phyloP scores from a whole-genome alignment of 2,113 vertebrate genomes.

The Paralichthys olivaceus region DNA sequence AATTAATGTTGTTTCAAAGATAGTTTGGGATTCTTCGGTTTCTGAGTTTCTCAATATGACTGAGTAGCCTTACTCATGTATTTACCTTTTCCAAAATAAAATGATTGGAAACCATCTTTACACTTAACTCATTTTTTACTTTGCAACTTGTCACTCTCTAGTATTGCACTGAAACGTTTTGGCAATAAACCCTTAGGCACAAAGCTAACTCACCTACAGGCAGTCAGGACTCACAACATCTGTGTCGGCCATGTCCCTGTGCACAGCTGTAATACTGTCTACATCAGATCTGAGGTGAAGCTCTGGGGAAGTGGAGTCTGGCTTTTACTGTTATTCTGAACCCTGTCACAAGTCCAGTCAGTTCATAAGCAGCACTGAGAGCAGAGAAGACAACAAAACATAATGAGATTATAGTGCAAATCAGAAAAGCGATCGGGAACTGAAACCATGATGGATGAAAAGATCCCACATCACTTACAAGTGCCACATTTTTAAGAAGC shows the following conservation, averaged over 20 bases:
- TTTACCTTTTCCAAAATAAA: not conserved
- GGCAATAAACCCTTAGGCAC: constrained; percentile 62
- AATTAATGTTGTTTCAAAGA: not conserved
- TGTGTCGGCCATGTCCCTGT: not conserved
- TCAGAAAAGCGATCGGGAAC: constrained; percentile 18
- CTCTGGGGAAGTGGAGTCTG: too few species aligned
- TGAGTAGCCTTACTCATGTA: constrained; percentile 2
- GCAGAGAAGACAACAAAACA: constrained; percentile 22
- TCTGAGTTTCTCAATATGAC: constrained; percentile 7
- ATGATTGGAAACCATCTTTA: constrained; percentile 2
- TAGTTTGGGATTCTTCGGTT: not conserved
- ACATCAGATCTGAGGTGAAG: constrained; percentile 6
- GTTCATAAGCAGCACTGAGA: not conserved
- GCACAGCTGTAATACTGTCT: constrained; percentile 41
- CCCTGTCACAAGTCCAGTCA: not conserved
- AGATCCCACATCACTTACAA: constrained; percentile 9
- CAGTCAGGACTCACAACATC: not conserved
- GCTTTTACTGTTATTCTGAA: not conserved
- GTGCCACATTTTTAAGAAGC: constrained; percentile 26
- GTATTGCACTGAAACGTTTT: constrained; percentile 43
- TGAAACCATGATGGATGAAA: not conserved
- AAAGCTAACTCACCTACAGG: constrained; percentile 28
- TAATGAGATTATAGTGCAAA: constrained; percentile 50
- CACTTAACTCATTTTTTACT: not conserved
- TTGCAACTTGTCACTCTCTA: not conserved